Conservation (phyloP, 1,140 invertebrate species). For the Onthophagus taurus region DNA sequence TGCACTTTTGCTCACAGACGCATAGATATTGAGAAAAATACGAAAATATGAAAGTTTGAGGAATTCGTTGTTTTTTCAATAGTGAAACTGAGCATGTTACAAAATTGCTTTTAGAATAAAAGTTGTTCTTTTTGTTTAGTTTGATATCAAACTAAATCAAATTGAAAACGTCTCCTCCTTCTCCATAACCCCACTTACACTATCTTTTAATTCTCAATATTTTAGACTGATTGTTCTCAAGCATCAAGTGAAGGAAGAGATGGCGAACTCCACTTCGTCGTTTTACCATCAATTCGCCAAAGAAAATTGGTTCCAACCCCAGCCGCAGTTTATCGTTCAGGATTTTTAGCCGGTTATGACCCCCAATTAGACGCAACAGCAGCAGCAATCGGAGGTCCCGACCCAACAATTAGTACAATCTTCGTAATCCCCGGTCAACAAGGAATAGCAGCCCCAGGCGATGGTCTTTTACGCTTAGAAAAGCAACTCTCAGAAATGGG, state of each 20-base stretch:
- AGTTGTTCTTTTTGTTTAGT: too few relatives aligned
- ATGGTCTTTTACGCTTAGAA: conserved; percentile 63
- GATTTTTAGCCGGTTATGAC: conserved; percentile 73
- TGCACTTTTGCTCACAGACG: too few relatives aligned
- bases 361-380: conserved; percentile 71
- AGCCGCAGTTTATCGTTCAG: conserved; percentile 63
- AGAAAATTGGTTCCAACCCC: conserved; percentile 70
- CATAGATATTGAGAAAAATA: too few relatives aligned
- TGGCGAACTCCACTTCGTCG: conserved; percentile 76
- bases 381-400: conserved; percentile 57
- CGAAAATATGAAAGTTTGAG: too few relatives aligned
- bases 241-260: conserved; percentile 63
- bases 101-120: too few relatives aligned
- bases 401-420: conserved; percentile 63
- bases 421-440: conserved; percentile 58
- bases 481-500: conserved; percentile 53
- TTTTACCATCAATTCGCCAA: conserved; percentile 65
- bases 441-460: conserved; percentile 55
- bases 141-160: too few relatives aligned
- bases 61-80: too few relatives aligned
- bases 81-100: too few relatives aligned
- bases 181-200: too few relatives aligned
- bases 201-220: too few relatives aligned
- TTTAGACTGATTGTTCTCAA: conserved; percentile 62
- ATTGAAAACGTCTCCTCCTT: too few relatives aligned